Evolutionary conservation across 2,113 vertebrate species (phyloP).

Genomic region (Sylvilagus bachmani): DNA sequence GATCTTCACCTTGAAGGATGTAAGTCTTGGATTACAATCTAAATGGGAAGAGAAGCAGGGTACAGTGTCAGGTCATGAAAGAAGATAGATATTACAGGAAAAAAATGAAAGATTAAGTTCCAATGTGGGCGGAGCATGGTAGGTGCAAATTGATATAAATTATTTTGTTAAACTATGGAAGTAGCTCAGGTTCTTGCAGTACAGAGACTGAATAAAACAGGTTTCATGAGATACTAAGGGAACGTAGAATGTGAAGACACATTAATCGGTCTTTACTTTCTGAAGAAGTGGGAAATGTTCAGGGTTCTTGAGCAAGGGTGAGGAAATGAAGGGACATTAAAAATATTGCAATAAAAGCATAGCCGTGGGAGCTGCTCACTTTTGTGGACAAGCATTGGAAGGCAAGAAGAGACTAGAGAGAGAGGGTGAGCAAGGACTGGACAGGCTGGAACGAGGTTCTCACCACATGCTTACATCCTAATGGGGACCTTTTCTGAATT

Average conservation of each 20-base stretch:
- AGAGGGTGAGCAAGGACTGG: not conserved
- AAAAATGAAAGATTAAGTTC: not conserved
- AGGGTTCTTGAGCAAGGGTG: not conserved
- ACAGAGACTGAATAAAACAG: not conserved
- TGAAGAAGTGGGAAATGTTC: not conserved
- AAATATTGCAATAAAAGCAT: not conserved
- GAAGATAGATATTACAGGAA: not conserved
- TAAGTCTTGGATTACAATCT: not conserved
- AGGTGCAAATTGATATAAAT: not conserved
- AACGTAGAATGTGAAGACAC: not conserved
- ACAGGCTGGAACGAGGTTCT: not conserved
- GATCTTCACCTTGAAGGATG: fast-evolving
- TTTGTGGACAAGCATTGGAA: not conserved
- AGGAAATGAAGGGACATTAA: not conserved
- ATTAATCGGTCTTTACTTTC: not conserved
- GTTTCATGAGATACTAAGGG: not conserved
- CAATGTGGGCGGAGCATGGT: not conserved
- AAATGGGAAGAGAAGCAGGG: fast-evolving
- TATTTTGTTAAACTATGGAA: not conserved
- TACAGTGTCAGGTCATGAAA: not conserved
- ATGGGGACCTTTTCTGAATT: not conserved
- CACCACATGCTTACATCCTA: not conserved
- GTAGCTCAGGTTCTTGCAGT: not conserved
- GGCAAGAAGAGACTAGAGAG: not conserved
- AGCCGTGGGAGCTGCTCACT: not conserved